phyloP scores from a whole-genome alignment of 2,113 vertebrate genomes.

The Ovis aries region ARS-UI_Ramb_v3.0 NC_056068.1:82100501-82101000 shows the following conservation, averaged over 20 bases:
- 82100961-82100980: constrained; percentile 95
- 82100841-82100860: neutral
- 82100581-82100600: constrained; percentile 89
- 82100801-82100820: neutral
- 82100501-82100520: neutral
- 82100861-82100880: neutral
- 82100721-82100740: neutral
- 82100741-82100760: neutral
- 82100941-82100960: constrained; percentile 81
- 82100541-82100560: constrained; percentile 74
- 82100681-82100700: rapidly evolving
- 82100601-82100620: constrained; percentile 91
- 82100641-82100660: constrained; percentile 95
- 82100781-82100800: neutral
- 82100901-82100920: neutral
- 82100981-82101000: constrained; percentile 88
- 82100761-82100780: neutral
- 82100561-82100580: constrained; percentile 98
- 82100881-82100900: neutral
- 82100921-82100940: neutral
- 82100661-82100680: constrained; percentile 92
- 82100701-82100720: too few relatives aligned
- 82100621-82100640: constrained; percentile 92
- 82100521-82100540: neutral
- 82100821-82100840: neutral